These are phyloP conservation scores for Diloba caeruleocephala DNA, from an alignment of 2,888 invertebrate genomes.

Conservation along the genomic window DNA sequence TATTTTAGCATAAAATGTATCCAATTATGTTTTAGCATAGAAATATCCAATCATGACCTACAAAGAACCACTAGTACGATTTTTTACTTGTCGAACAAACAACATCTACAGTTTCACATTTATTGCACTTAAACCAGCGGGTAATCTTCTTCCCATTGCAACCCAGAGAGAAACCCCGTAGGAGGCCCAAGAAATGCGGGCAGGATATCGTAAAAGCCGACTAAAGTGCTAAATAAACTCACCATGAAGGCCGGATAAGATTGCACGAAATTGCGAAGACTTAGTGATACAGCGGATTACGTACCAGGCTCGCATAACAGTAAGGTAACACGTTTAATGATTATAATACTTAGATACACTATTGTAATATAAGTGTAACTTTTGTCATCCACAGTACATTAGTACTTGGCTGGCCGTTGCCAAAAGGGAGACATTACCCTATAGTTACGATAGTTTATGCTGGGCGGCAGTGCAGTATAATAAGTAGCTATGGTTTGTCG, in stretches of 20 bases:
- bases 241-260: slow-evolving; percentile 30
- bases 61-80: background rate
- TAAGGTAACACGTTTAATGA: slow-evolving; percentile 7
- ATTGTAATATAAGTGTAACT: no score
- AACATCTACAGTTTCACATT: slow-evolving; percentile 1
- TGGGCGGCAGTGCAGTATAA: no score
- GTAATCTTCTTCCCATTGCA: slow-evolving; percentile 26
- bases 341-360: no score
- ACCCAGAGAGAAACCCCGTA: slow-evolving; percentile 14
- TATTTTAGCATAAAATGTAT: no score
- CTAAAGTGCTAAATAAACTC: slow-evolving; percentile 46
- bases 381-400: no score
- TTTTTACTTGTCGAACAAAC: no score
- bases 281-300: slow-evolving; percentile 11
- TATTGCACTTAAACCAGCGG: slow-evolving; percentile 9
- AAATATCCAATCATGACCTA: no score
- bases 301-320: background rate
- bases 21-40: no score
- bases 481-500: no score
- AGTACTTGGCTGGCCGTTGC: no score
- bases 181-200: slow-evolving; percentile 36
- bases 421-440: no score
- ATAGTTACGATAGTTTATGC: no score
- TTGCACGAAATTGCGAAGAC: slow-evolving; percentile 34
- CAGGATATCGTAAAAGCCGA: slow-evolving; percentile 40